phyloP scores from a whole-genome alignment of 1,140 invertebrate species.

The silkworm (Bombyx mori) region ASM3026992v2 NC_085114.1:15919501-15920000 shows the following conservation, averaged over 20 bases:
- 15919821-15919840: slow-evolving; percentile 95
- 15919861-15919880: slow-evolving; percentile 86
- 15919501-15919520: no score
- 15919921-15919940: slow-evolving; percentile 75
- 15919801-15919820: slow-evolving; percentile 97
- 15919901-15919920: slow-evolving; percentile 72
- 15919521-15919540: no score
- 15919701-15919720: no score
- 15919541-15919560: no score
- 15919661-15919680: no score
- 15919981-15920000: slow-evolving; percentile 8
- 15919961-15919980: slow-evolving; percentile 16
- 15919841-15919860: slow-evolving; percentile 95
- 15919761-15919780: slow-evolving; percentile 22
- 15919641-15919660: no score
- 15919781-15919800: slow-evolving; percentile 57
- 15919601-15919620: no score
- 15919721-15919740: no score
- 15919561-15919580: no score
- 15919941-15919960: slow-evolving; percentile 66
- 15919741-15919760: not conserved
- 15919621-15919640: no score
- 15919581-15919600: no score
- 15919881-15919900: slow-evolving; percentile 90
- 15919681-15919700: no score